Evolutionary conservation across 1,140 invertebrate genomes (phyloP), one percentile per base, ranked within the genome.

Genomic region (Gryllus bimaculatus): DNA sequence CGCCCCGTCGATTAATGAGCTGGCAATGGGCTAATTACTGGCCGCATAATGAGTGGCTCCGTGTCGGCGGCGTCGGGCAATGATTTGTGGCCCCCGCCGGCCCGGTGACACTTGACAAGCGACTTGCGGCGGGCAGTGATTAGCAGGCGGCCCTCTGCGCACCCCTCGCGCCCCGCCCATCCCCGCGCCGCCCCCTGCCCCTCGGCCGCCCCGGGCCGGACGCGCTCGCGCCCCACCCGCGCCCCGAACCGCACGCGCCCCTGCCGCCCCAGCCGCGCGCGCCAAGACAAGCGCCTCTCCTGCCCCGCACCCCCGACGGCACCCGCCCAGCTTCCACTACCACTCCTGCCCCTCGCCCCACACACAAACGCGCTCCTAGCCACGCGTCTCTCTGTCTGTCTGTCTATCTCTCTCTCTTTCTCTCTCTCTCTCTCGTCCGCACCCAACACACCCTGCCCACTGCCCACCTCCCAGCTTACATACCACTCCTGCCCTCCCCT

Each of bases 11-110:
- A 80, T 80, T 80, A 80, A 80, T 80, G 80, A 80, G 77, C 80
- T 80, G 80, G 80, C 80, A 80, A 80, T 80, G 80, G 80, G 80
- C 77, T 80, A 80, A 80, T 80, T 80, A 80, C 79, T 79, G 77
- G 77, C 73, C 8, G 8, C 54, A 77, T 80, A 80, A 80, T 80
- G 75, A 77, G 78, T 77, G 78, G 77, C 77, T 48, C 77, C 77
- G 74, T 80, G 80, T 80, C 80, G 78, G 73, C 80, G 80, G 21
- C 49, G 66, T n/a, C 47, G 66, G 48, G 18, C 47, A 39, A 73
- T 80, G 80, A 80, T 80, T 80, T 78, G 80, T 80, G 80, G 77
- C 77, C 79, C 80, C 77, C 12, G 13, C 47, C 48, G 73, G 75
- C 75, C 73, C 79, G 47, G 76, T 77, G 76, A 77, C 76, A 77